Evolutionary conservation across 2,888 invertebrate genomes (phyloP).

Genomic region (Xestia ashworthii): DNA sequence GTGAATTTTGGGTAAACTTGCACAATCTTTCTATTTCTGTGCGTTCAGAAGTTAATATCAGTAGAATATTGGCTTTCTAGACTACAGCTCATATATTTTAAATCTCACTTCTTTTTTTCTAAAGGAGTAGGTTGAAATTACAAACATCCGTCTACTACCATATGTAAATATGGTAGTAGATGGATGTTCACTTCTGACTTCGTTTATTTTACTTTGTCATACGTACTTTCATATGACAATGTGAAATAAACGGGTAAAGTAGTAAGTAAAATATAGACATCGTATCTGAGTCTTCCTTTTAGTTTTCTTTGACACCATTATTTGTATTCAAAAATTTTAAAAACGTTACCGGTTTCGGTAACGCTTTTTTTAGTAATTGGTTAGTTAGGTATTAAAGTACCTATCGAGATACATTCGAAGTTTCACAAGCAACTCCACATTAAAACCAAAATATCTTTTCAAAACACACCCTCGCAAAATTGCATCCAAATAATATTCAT

Average conservation of each 20-base stretch:
- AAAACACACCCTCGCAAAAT: slow-evolving; percentile 7
- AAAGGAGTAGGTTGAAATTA: background rate
- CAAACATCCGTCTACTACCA: background rate
- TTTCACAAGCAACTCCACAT: background rate
- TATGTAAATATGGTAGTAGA: no score
- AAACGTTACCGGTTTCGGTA: background rate
- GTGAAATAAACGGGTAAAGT: no score
- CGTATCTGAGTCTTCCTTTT: background rate
- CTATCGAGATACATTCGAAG: background rate
- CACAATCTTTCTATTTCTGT: background rate
- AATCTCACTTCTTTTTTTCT: background rate
- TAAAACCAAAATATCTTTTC: background rate
- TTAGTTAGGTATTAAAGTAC: background rate
- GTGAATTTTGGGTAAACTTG: background rate
- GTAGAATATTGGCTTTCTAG: background rate
- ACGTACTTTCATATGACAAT: no score
- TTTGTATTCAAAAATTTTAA: background rate
- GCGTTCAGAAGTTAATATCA: background rate
- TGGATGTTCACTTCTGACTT: no score
- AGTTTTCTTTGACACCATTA: background rate
- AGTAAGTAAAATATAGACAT: background rate
- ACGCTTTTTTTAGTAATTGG: background rate
- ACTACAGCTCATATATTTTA: background rate
- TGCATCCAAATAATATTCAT: slow-evolving; percentile 46
- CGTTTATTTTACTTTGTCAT: background rate